These are phyloP conservation scores for Pantala flavescens DNA, from an alignment of 1,140 invertebrate genomes.

Conservation along the genomic window DNA sequence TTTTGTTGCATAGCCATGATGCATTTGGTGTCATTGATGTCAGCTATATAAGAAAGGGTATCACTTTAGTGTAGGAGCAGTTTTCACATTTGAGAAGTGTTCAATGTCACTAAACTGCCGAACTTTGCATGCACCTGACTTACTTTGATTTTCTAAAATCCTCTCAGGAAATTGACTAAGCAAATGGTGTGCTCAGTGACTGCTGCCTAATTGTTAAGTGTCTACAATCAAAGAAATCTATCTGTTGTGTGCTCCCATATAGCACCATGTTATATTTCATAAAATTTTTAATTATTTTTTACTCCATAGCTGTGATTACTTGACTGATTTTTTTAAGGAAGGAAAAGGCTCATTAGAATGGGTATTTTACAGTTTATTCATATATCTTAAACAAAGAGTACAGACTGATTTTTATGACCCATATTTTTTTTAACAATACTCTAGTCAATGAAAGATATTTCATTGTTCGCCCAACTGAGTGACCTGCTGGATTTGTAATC, in stretches of 20 bases:
- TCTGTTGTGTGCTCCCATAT: neutral
- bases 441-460: neutral
- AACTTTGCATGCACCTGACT: neutral
- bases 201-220: neutral
- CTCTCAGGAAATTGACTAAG: no score
- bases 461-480: neutral
- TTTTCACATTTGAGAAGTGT: neutral
- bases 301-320: constrained; percentile 5
- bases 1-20: constrained; percentile 6
- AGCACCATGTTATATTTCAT: neutral
- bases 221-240: neutral
- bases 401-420: constrained; percentile 7
- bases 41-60: neutral
- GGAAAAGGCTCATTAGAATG: constrained; percentile 1
- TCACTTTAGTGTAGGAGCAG: neutral
- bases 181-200: neutral
- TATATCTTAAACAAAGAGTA: neutral
- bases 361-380: constrained; percentile 9
- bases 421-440: constrained; percentile 1
- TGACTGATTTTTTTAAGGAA: constrained; percentile 10
- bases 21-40: constrained; percentile 9
- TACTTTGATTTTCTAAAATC: no score
- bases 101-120: neutral
- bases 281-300: constrained; percentile 8
- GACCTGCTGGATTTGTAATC: neutral